These are phyloP conservation scores for Paralichthys olivaceus DNA, from an alignment of 2,113 vertebrate genomes.

Conservation along the genomic window DNA sequence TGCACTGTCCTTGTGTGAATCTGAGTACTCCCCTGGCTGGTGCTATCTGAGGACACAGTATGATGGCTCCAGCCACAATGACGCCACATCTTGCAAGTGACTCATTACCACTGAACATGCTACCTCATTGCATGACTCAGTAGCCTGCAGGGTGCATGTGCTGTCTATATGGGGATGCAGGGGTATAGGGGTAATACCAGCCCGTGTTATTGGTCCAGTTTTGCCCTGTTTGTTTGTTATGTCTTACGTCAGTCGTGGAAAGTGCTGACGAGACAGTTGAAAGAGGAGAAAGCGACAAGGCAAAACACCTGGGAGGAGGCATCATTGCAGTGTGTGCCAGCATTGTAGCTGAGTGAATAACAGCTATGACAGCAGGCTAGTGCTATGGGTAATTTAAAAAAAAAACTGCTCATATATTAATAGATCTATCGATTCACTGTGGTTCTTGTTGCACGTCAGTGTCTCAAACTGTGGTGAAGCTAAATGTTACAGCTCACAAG, in stretches of 20 bases:
- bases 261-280: constrained; percentile 61
- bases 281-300: constrained; percentile 35
- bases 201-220: constrained; percentile 60
- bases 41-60: constrained; percentile 24
- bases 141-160: constrained; percentile 11
- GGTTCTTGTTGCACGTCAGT: constrained; percentile 20
- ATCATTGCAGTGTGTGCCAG: background rate
- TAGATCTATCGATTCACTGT: constrained; percentile 3
- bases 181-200: constrained; percentile 34
- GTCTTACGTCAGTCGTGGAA: constrained; percentile 49
- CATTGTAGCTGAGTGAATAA: constrained; percentile 13
- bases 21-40: constrained; percentile 48
- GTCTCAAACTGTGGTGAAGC: constrained; percentile 19
- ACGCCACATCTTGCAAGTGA: constrained; percentile 19
- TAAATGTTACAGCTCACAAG: background rate
- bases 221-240: constrained; percentile 56
- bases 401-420: background rate
- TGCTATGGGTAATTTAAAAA: background rate
- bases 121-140: constrained; percentile 8
- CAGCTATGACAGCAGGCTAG: background rate
- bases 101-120: background rate
- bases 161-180: constrained; percentile 18
- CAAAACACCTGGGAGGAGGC: constrained; percentile 39
- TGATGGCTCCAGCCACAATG: constrained; percentile 21
- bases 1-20: constrained; percentile 48